phyloP scores from a whole-genome alignment of 2,797 vertebrate genomes.

The Pangasius macronema region DNA sequence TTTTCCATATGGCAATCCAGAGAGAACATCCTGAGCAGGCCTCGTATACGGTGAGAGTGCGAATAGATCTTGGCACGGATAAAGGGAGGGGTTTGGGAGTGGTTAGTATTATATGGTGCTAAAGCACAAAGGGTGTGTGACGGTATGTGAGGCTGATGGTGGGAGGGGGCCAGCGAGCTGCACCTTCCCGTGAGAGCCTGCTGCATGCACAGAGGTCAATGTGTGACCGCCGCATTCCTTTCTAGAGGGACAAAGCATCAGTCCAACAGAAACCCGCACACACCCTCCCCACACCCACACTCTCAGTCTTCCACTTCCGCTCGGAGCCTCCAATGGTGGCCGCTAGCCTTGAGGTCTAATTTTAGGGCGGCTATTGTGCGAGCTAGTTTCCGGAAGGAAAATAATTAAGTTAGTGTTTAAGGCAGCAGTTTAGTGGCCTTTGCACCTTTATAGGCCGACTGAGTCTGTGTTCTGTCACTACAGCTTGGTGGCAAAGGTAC shows the following conservation, averaged over 20 bases:
- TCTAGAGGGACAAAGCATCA: slow-evolving; percentile 45
- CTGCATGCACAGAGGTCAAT: slow-evolving; percentile 48
- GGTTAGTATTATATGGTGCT: slow-evolving; percentile 58
- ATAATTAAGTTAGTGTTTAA: slow-evolving; percentile 61
- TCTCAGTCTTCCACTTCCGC: slow-evolving; percentile 46
- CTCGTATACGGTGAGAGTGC: slow-evolving; percentile 42
- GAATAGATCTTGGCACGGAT: slow-evolving; percentile 53
- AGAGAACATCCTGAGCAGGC: slow-evolving; percentile 19
- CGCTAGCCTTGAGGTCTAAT: slow-evolving; percentile 64
- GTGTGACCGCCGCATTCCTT: slow-evolving; percentile 54
- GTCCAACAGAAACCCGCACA: slow-evolving; percentile 44
- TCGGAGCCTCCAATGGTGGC: slow-evolving; percentile 40
- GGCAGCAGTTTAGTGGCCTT: slow-evolving; percentile 41
- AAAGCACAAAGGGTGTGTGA: slow-evolving; percentile 60
- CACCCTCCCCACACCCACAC: slow-evolving; percentile 53
- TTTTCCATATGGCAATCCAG: slow-evolving; percentile 15
- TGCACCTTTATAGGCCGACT: slow-evolving; percentile 31
- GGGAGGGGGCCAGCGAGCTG: slow-evolving; percentile 38
- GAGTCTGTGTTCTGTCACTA: slow-evolving; percentile 19
- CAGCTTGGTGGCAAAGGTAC: not conserved
- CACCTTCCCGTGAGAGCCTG: slow-evolving; percentile 51
- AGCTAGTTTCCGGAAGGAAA: slow-evolving; percentile 53
- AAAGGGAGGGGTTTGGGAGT: slow-evolving; percentile 58
- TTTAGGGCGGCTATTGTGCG: slow-evolving; percentile 64
- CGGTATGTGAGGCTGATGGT: slow-evolving; percentile 40